Evolutionary conservation across 2,113 vertebrate genomes (phyloP), one percentile per base, ranked within the genome.

Genomic region (Tylochromis polylepis): DNA sequence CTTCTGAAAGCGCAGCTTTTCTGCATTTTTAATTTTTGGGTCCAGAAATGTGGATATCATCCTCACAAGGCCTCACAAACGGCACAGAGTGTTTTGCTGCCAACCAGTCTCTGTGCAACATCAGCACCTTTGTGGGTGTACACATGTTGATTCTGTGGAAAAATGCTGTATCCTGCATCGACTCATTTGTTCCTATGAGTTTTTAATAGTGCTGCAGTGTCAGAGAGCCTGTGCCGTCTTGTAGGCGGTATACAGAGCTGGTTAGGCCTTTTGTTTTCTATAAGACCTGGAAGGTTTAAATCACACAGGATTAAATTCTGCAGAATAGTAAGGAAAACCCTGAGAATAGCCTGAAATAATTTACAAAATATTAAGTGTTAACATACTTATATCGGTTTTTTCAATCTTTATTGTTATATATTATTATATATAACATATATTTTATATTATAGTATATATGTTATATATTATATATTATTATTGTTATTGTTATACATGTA

Each of bases 101-200:
- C 85, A 79, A 22, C 38, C 24, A 41, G 77, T 85, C 59, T 85
- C 53, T 59, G 72, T 82, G 83, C 75, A 86, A 81, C 90, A 82
- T 72, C 51, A 78, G 72, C 89, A 89, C 81, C 83, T 55, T 65
- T 55, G 86, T 91, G 90, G 90, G 88, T 84, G 93, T 65, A 46
- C 79, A 82, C 79, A 84, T 87, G 72, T 84, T 82, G 62, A 81
- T 60, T 59, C 22, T 58, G 84, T 84, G 51, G 80, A 77, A 62
- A 84, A 79, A 82, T 29, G 65, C 75, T 49, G 77, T 31, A 81
- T 91, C 82, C 78, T 79, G 51, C 88, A 91, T 79, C 55, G 18
- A 87, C 72, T 84, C 57, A 12, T 82, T 81, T 16, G 72, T 81
- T 86, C 79, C 58, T 84, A 36, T 46, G 78, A 77, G 72, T 34